phyloP scores from a whole-genome alignment of 2,888 invertebrate genomes.

The Dasypogon diadema region DNA sequence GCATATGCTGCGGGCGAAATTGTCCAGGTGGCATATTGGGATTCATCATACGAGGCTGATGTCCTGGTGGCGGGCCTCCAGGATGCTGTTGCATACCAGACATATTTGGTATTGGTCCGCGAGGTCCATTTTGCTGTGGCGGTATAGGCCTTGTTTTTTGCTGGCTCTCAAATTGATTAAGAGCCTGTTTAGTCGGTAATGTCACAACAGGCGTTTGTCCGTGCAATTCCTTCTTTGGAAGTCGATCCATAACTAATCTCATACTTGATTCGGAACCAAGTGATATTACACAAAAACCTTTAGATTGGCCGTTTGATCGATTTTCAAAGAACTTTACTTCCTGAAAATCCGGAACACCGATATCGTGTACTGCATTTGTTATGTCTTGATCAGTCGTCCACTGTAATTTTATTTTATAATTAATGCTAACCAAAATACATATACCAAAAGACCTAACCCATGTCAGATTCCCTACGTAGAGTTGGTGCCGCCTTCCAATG shows the following conservation, averaged over 20 bases:
- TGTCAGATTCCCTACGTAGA: constrained; percentile 98
- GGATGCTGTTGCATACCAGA: constrained; percentile 69
- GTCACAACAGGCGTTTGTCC: constrained; percentile 96
- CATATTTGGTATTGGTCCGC: constrained; percentile 68
- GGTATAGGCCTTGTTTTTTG: constrained; percentile 90
- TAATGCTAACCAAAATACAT: too few relatives aligned
- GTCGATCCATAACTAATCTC: constrained; percentile 89
- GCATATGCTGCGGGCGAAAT: constrained; percentile 72
- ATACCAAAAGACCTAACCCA: too few relatives aligned
- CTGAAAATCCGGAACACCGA: constrained; percentile 93
- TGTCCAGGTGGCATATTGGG: constrained; percentile 72
- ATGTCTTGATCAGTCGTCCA: constrained; percentile 99
- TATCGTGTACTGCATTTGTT: constrained; percentile 86
- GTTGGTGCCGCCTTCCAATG: constrained; percentile 84
- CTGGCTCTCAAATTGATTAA: constrained; percentile 90
- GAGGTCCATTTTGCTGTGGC: constrained; percentile 73
- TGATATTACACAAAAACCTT: constrained; percentile 97
- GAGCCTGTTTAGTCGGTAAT: constrained; percentile 91
- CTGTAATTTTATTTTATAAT: constrained; percentile 70
- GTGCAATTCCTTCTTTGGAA: constrained; percentile 95
- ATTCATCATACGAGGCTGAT: constrained; percentile 73
- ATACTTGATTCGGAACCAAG: constrained; percentile 93
- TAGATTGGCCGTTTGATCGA: constrained; percentile 97
- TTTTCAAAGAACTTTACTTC: constrained; percentile 99
- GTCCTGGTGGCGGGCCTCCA: constrained; percentile 70